Evolutionary conservation across 2,888 invertebrate genomes (phyloP).

Genomic region (Seladonia tumulorum): DNA sequence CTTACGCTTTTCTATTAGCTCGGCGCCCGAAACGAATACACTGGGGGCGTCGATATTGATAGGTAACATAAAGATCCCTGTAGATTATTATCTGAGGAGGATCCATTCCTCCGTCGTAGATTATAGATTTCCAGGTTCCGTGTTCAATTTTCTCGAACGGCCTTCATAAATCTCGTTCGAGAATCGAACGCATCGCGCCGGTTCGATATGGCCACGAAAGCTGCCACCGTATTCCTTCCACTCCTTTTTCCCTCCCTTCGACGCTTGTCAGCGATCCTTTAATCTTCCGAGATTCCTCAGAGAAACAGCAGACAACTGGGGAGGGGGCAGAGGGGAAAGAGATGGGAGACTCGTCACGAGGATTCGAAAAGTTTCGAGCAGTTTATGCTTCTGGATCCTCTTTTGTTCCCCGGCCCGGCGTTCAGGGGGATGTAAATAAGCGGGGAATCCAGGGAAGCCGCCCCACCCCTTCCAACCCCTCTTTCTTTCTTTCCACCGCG

Average conservation of each 20-base stretch:
- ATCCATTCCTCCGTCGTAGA: slow-evolving; percentile 66
- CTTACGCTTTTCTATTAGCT: slow-evolving; percentile 40
- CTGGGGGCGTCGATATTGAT: slow-evolving; percentile 58
- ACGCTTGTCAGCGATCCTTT: slow-evolving; percentile 37
- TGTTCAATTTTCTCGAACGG: slow-evolving; percentile 71
- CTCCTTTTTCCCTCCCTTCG: slow-evolving; percentile 13
- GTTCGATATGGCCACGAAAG: slow-evolving; percentile 18
- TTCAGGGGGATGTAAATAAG: slow-evolving; percentile 21
- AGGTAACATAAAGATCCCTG: slow-evolving; percentile 65
- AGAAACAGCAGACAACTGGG: not conserved
- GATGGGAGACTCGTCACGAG: not conserved
- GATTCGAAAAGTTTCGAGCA: not conserved
- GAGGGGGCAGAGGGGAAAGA: not conserved
- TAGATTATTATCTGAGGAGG: slow-evolving; percentile 69
- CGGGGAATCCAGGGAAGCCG: not conserved
- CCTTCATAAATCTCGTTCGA: slow-evolving; percentile 65
- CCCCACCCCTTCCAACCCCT: not conserved
- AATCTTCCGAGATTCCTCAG: not conserved
- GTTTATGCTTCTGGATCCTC: not conserved
- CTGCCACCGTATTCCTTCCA: slow-evolving; percentile 30
- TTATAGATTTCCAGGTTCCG: slow-evolving; percentile 68
- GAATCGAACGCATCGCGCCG: slow-evolving; percentile 64
- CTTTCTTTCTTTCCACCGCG: not conserved
- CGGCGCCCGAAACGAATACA: slow-evolving; percentile 45
- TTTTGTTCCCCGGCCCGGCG: not conserved